Evolutionary conservation across 64 coral and sea anemone species (phyloP).

Genomic region (Platygyra sinensis): DNA sequence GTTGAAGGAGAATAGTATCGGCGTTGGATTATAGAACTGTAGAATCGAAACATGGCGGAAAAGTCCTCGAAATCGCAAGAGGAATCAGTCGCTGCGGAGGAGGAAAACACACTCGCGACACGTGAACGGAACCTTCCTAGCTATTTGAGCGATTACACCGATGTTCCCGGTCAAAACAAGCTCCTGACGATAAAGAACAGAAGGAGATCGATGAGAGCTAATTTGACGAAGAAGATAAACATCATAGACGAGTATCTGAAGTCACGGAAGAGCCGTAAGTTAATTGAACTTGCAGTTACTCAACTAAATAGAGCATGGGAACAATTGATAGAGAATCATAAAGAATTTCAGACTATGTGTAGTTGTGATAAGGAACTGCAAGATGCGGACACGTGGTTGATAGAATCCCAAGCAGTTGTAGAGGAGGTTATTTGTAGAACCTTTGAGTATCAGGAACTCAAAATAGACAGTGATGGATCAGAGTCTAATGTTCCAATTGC

Average conservation of each 20-base stretch:
- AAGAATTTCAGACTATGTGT: too few species aligned
- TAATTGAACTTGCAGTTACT: too few species aligned
- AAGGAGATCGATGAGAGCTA: background rate
- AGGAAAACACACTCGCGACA: background rate
- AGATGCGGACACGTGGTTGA: too few species aligned
- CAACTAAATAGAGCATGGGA: too few species aligned
- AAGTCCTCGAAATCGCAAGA: background rate
- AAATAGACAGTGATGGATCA: too few species aligned
- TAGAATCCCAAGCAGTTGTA: too few species aligned
- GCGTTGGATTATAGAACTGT: background rate
- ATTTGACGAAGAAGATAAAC: conserved; percentile 26
- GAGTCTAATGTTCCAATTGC: too few species aligned
- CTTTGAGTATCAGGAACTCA: too few species aligned
- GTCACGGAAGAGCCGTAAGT: background rate
- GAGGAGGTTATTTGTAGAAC: too few species aligned
- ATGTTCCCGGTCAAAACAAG: conserved; percentile 10
- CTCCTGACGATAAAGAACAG: conserved; percentile 20
- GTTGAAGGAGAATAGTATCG: too few species aligned
- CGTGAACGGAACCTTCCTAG: background rate
- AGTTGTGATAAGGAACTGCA: too few species aligned
- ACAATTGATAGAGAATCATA: too few species aligned
- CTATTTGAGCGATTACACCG: background rate
- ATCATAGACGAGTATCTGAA: background rate
- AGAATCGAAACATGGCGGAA: conserved; percentile 7
- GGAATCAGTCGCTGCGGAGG: background rate